These are phyloP conservation scores for Adrianichthys oophorus DNA, from an alignment of 2,797 vertebrate species.

Conservation along the genomic window DNA sequence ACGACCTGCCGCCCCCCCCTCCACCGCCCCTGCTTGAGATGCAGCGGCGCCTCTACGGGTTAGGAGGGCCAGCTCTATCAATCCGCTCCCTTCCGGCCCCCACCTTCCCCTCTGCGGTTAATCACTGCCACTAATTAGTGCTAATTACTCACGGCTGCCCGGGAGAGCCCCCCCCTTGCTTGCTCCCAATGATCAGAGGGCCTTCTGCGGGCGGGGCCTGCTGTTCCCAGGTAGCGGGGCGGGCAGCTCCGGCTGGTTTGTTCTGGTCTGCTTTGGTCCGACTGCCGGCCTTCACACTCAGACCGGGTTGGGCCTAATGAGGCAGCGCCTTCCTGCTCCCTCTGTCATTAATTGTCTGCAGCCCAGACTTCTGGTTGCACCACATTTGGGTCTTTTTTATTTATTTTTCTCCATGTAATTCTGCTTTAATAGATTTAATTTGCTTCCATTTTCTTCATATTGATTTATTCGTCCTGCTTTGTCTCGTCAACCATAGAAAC, in stretches of 20 bases:
- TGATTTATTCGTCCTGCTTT: constrained; percentile 76
- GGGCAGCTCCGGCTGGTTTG: constrained; percentile 28
- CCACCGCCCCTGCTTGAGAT: constrained; percentile 74
- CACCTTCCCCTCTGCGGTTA: constrained; percentile 79
- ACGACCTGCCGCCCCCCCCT: constrained; percentile 16
- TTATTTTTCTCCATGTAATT: constrained; percentile 57
- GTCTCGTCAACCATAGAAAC: constrained; percentile 72
- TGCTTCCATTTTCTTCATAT: constrained; percentile 77
- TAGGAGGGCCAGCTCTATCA: constrained; percentile 71
- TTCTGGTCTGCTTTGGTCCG: constrained; percentile 37
- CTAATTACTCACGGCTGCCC: constrained; percentile 77
- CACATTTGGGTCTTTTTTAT: constrained; percentile 31
- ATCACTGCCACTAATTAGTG: constrained; percentile 87
- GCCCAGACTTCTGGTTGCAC: constrained; percentile 48
- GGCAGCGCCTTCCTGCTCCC: constrained; percentile 58
- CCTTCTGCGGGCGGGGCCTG: constrained; percentile 46
- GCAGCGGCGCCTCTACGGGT: constrained; percentile 68
- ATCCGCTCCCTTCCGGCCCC: constrained; percentile 82
- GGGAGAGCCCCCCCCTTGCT: constrained; percentile 51
- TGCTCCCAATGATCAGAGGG: constrained; percentile 53
- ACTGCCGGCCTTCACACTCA: constrained; percentile 36
- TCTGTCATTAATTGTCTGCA: constrained; percentile 66
- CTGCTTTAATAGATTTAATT: constrained; percentile 77
- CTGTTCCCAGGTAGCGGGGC: constrained; percentile 56
- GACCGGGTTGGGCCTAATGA: constrained; percentile 61